Conservation (phyloP, 2,113 vertebrate species). For the Bagarius yarrelli region DNA sequence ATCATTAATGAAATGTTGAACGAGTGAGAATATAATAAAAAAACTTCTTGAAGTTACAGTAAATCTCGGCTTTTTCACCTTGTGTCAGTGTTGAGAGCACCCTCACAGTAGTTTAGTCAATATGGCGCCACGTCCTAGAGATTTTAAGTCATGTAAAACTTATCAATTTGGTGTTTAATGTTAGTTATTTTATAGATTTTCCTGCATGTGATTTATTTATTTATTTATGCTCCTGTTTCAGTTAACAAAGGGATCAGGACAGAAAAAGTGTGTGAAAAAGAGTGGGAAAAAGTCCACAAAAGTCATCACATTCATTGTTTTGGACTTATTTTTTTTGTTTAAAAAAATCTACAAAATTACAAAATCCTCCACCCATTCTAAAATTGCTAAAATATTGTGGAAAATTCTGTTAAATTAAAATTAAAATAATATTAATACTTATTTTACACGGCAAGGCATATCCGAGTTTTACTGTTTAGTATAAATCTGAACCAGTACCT, state of each 20-base stretch:
- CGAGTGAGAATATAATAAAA: conserved; percentile 71
- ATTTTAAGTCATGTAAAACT: conserved; percentile 28
- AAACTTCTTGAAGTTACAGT: conserved; percentile 66
- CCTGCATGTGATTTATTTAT: conserved; percentile 12
- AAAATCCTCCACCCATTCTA: conserved; percentile 51
- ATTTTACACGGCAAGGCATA: conserved; percentile 67
- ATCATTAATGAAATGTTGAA: conserved; percentile 63
- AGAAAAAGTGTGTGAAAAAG: conserved; percentile 7
- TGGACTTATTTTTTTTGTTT: conserved; percentile 9
- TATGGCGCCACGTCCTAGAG: conserved; percentile 1
- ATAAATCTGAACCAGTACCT: conserved; percentile 44
- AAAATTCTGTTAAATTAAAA: conserved; percentile 33
- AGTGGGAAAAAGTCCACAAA: background rate
- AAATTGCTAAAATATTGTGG: conserved; percentile 59
- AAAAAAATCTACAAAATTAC: conserved; percentile 25
- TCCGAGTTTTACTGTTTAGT: conserved; percentile 57
- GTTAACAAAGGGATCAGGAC: conserved; percentile 39
- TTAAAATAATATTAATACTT: conserved; percentile 67
- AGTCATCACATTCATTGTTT: conserved; percentile 12
- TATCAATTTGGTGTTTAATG: conserved; percentile 28
- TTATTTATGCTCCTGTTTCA: conserved; percentile 41
- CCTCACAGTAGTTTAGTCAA: conserved; percentile 10
- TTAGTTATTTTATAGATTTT: conserved; percentile 8
- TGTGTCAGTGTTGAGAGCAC: conserved; percentile 4
- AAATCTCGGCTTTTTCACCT: conserved; percentile 50